These are phyloP conservation scores for Artibeus jamaicensis DNA, from an alignment of 2,797 vertebrate species.

Conservation along the genomic window DNA sequence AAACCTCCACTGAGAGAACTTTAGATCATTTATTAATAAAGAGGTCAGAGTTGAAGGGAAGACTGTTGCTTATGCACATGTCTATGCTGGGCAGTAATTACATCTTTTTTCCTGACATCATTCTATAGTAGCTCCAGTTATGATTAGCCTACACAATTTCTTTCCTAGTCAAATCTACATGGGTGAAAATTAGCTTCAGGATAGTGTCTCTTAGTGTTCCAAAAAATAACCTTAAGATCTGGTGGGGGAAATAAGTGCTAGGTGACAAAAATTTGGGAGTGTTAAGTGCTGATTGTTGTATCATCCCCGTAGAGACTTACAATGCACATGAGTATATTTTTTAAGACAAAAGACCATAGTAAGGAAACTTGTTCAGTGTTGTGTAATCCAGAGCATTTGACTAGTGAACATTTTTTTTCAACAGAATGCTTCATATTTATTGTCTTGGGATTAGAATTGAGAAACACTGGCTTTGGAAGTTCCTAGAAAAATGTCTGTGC, in stretches of 20 bases:
- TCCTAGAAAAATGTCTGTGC: not conserved
- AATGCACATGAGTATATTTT: not conserved
- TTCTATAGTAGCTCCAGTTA: not conserved
- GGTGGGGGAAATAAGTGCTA: not conserved
- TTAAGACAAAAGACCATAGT: not conserved
- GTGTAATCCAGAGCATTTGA: not conserved
- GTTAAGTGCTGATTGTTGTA: not conserved
- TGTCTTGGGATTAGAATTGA: not conserved
- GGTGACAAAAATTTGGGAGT: not conserved
- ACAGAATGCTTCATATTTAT: not conserved
- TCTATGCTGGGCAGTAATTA: not conserved
- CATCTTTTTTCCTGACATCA: not conserved
- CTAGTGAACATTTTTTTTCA: not conserved
- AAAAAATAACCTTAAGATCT: not conserved
- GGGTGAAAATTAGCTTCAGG: conserved; percentile 3
- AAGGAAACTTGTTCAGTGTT: not conserved
- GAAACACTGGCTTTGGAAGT: not conserved
- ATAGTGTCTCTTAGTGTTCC: not conserved
- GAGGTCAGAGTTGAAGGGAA: not conserved
- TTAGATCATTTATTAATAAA: conserved; percentile 34
- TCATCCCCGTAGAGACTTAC: not conserved
- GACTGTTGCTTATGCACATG: not conserved
- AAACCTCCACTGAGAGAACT: not conserved
- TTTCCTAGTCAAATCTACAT: not conserved
- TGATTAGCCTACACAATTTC: conserved; percentile 16